These are phyloP conservation scores for Polyploca ridens DNA, from an alignment of 2,888 invertebrate genomes.

Conservation along the genomic window DNA sequence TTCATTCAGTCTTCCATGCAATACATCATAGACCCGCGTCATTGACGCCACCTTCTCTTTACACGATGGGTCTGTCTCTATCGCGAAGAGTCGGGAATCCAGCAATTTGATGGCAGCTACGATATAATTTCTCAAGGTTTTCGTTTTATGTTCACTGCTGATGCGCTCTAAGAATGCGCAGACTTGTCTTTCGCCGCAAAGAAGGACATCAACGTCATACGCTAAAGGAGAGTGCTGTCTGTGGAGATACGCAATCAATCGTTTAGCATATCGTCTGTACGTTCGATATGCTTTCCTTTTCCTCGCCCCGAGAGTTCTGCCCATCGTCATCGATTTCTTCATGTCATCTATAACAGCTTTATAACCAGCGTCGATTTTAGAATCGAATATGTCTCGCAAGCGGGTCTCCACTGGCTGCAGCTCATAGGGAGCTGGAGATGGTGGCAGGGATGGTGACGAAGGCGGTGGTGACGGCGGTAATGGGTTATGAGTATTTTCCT, in stretches of 20 bases:
- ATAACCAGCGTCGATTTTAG: constrained; percentile 82
- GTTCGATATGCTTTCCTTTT: constrained; percentile 80
- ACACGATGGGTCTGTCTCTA: constrained; percentile 78
- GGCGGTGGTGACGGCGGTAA: constrained; percentile 76
- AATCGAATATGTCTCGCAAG: constrained; percentile 76
- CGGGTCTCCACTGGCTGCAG: constrained; percentile 77
- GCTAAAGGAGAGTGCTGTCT: constrained; percentile 80
- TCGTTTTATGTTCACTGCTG: constrained; percentile 77
- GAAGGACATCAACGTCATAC: constrained; percentile 78
- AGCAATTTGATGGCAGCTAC: constrained; percentile 79
- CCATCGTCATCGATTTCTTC: constrained; percentile 83
- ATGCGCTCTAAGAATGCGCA: constrained; percentile 78
- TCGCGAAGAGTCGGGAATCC: constrained; percentile 78
- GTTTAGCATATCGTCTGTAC: constrained; percentile 78
- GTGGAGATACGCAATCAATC: constrained; percentile 76
- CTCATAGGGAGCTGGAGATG: constrained; percentile 76
- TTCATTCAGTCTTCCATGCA: constrained; percentile 74
- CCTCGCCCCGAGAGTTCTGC: constrained; percentile 71
- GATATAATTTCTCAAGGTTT: constrained; percentile 78
- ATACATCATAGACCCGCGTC: constrained; percentile 76
- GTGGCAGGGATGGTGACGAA: constrained; percentile 74
- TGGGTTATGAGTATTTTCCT: constrained; percentile 73
- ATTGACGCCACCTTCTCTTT: constrained; percentile 81
- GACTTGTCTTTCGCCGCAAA: constrained; percentile 79
- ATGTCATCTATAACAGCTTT: constrained; percentile 82